Base-by-base conservation (phyloP, 2,113 vertebrate genomes). In the Bungarus multicinctus region DNA sequence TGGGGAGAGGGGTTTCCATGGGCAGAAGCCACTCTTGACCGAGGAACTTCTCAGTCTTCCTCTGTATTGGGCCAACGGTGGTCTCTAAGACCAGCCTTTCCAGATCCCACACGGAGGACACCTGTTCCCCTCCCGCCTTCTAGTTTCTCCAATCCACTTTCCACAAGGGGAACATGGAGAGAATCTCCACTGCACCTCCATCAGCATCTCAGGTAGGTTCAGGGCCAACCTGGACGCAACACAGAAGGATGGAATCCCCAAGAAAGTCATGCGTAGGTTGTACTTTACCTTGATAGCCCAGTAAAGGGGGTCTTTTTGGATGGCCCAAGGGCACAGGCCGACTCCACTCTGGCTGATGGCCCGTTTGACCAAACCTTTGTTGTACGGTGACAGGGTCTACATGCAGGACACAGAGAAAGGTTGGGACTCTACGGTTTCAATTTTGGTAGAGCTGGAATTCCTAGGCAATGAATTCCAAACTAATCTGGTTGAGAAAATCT, bases 321-420 rank as follows among this genome's bases (percentile, higher is more conserved):
- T 89, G n/a, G 91, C 98, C 99, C 99, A 99, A 30, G 98, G 96
- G 94, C 98, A 98, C 18, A 98, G n/a, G 0, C 97, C 97, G 0
- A 98, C 98, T 0, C 99, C 99, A 0, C 99, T 99, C 97, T 99
- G 98, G 93, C 98, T 99, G 96, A 99, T 99, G 94, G 98, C 99
- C 95, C 99, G 97, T 91, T 95, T 98, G 96, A 99, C 95, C 93
- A 99, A 89, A 1, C 99, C 99, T 91, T 98, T 98, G 97, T 98
- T 99, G 96, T 99, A 96, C 0, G 99, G 99, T 14, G 97, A 96
- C 58, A 99, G 94, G 0, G 85, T 99, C 99, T 99, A 45, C 18
- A 23, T 0, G 39, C 88, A 45, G 12, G 55, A 16, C 58, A 89
- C 18, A 52, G 9, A n/a, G 27, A 2, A 53, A 69, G 74, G 18